Conservation (phyloP, 2,888 invertebrate genomes). For the Andrena haemorrhoa region DNA sequence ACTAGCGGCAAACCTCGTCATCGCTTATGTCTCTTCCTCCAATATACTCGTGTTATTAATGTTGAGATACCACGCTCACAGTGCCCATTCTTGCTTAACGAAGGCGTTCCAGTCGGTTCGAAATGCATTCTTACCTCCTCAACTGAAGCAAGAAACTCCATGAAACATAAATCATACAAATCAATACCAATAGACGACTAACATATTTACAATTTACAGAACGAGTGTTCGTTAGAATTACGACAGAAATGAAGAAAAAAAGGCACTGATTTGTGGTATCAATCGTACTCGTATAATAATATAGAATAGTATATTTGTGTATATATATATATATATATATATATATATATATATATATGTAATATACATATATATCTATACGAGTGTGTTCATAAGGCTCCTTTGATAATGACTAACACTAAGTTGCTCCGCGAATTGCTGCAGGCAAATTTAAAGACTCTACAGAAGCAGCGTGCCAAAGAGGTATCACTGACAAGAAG, state of each 20-base stretch:
- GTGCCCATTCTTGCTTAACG: slow-evolving; percentile 30
- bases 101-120: slow-evolving; percentile 9
- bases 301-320: slow-evolving; percentile 66
- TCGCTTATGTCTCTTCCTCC: slow-evolving; percentile 53
- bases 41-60: slow-evolving; percentile 47
- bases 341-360: slow-evolving; percentile 50
- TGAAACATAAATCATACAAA: slow-evolving; percentile 15
- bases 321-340: slow-evolving; percentile 21
- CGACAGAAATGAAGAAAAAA: slow-evolving; percentile 29
- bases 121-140: slow-evolving; percentile 25
- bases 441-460: slow-evolving; percentile 51
- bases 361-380: slow-evolving; percentile 50
- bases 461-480: slow-evolving; percentile 33
- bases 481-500: slow-evolving; percentile 66
- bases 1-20: slow-evolving; percentile 48
- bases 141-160: slow-evolving; percentile 5
- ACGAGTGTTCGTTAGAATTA: neutral
- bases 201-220: slow-evolving; percentile 24
- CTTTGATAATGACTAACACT: slow-evolving; percentile 80
- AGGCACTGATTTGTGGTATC: slow-evolving; percentile 39
- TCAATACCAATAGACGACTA: slow-evolving; percentile 4
- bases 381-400: slow-evolving; percentile 79
- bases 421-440: slow-evolving; percentile 73
- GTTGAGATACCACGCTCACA: slow-evolving; percentile 38
- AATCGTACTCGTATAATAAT: slow-evolving; percentile 55